Conservation (phyloP, 1,140 invertebrate genomes). For the Drosophila takahashii region DNA sequence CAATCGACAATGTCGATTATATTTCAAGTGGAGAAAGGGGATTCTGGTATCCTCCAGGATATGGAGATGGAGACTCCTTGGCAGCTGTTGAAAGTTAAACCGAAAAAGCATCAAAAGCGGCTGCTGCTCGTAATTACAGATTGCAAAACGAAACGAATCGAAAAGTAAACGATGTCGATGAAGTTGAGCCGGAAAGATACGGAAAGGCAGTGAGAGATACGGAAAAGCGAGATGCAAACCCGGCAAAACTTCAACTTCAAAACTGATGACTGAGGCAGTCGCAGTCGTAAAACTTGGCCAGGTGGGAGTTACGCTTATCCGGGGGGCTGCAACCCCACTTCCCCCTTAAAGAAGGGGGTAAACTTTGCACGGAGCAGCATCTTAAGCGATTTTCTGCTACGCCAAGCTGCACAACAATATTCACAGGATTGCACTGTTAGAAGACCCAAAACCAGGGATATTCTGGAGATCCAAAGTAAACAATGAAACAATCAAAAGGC, state of each 20-base stretch:
- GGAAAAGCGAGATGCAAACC: slow-evolving; percentile 46
- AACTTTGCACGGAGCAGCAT: slow-evolving; percentile 63
- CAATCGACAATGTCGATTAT: slow-evolving; percentile 71
- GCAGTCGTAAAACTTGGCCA: slow-evolving; percentile 42
- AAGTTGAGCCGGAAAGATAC: slow-evolving; percentile 46
- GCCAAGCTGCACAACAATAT: slow-evolving; percentile 68
- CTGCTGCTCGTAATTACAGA: slow-evolving; percentile 72
- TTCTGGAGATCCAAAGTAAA: not conserved
- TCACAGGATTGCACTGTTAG: slow-evolving; percentile 27
- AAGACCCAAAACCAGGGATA: slow-evolving; percentile 4
- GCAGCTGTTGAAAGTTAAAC: slow-evolving; percentile 76
- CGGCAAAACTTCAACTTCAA: slow-evolving; percentile 61
- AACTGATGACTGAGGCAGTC: slow-evolving; percentile 59
- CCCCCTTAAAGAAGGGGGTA: slow-evolving; percentile 32
- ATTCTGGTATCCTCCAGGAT: not conserved
- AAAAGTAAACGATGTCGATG: slow-evolving; percentile 69
- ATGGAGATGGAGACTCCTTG: slow-evolving; percentile 11
- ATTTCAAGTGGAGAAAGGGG: slow-evolving; percentile 32
- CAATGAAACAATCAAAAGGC: not conserved
- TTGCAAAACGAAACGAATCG: slow-evolving; percentile 68
- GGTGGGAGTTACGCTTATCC: slow-evolving; percentile 8
- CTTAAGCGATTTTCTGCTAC: slow-evolving; percentile 76
- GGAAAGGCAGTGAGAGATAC: slow-evolving; percentile 27
- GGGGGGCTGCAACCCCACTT: not conserved
- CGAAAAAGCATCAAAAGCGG: slow-evolving; percentile 59